Percentiles rank a stretch among this genome's conserved stretches.
These are phyloP conservation scores for Momotus momota DNA, from an alignment of 2,797 vertebrate genomes.

Conservation along the genomic window DNA sequence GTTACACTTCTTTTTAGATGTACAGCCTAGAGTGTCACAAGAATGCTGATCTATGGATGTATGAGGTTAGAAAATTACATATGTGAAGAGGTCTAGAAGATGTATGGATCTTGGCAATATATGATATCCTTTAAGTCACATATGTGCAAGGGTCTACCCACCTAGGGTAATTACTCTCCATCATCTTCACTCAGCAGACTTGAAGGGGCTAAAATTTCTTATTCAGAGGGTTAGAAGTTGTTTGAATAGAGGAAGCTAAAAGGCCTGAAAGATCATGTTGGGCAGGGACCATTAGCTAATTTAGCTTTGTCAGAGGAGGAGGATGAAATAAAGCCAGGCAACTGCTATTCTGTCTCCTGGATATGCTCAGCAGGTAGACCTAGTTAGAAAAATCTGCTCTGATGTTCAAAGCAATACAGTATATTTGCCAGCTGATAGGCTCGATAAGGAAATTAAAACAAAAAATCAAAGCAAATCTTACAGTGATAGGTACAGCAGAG, in stretches of 20 bases:
- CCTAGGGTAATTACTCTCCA: neutral
- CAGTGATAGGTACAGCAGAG: neutral
- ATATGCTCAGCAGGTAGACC: conserved; percentile 70
- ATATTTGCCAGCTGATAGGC: conserved; percentile 38
- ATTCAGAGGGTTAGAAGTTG: neutral
- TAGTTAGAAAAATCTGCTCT: conserved; percentile 68
- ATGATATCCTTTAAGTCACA: neutral
- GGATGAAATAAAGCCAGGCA: conserved; percentile 62
- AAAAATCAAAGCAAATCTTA: neutral
- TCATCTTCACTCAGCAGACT: neutral
- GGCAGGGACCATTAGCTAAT: conserved; percentile 14
- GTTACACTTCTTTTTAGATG: neutral
- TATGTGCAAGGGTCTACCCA: neutral
- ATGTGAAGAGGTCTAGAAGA: neutral
- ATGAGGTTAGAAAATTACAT: neutral
- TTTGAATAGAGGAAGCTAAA: neutral
- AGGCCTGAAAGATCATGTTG: conserved; percentile 15
- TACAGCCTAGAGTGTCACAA: neutral
- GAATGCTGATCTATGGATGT: neutral
- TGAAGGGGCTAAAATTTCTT: neutral
- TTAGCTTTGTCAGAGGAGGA: conserved; percentile 62
- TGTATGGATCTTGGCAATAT: neutral
- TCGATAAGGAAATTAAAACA: neutral
- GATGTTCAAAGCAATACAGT: conserved; percentile 53
- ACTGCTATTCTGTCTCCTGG: conserved; percentile 67